Base-by-base conservation (phyloP, 2,888 invertebrate species). In the Chrysolina oricalcia region DNA sequence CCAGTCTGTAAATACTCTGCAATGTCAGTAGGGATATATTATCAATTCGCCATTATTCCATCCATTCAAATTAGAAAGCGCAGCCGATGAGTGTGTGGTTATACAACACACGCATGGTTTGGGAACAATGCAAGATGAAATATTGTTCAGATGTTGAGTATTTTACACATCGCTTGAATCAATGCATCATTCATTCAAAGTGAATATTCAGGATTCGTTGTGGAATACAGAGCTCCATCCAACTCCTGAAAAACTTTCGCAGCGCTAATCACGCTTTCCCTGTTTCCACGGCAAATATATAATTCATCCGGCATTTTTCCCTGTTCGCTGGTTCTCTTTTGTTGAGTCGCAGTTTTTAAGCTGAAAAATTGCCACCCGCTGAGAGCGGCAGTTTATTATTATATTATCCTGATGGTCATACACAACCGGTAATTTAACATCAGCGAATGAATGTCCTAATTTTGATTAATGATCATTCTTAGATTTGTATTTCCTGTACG, bases 311-410 rank as follows among this genome's bases (percentile, higher is more conserved):
- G 15, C 11, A 59, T 59, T 59, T 50, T 59, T 53, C 53, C 59
- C 35, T 59, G 59, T 59, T 35, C 59, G 59, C 59, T 59, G 59
- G 35, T 59, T 59, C 59, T 59, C 59, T 59, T 59, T 59, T 59
- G 59, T 59, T 59, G 53, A 53, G 10, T 21, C 13, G 21, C 59
- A 59, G 35, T 59, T 59, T 59, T 59, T n/a, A 35, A 35, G 59
- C 59, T 59, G 59, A 59, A 59, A 59, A 59, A 59, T 59, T 59
- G 35, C 59, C 35, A 15, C 35, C 23, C n/a, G 59, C 59, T 35
- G 59, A 59, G 59, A 27, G 59, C 23, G 35, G 59, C 59, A 59
- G 27, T 59, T 59, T 35, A 59, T 59, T 59, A 59, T 35, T 59
- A 59, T 59, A 59, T 10, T 59, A 59, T 59, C 59, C 59, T 35